phyloP scores from a whole-genome alignment of 92 coral and sea anemone species.

The Bergia sp. region DNA sequence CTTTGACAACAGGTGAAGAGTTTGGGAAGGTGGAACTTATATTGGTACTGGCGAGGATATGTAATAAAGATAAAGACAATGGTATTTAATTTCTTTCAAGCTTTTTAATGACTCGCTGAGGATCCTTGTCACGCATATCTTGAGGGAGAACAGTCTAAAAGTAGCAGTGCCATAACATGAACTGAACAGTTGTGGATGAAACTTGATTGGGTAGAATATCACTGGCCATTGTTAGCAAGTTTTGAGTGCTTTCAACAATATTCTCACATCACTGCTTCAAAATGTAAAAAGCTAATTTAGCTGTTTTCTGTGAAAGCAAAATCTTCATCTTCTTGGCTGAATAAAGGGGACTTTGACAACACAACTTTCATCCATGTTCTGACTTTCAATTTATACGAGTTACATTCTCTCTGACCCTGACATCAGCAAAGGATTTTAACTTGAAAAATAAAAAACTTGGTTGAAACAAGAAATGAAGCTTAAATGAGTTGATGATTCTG shows the following conservation, averaged over 20 bases:
- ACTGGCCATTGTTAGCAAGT: not conserved
- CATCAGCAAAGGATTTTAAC: not conserved
- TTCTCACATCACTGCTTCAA: not conserved
- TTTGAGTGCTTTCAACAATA: not conserved
- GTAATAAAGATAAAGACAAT: not conserved
- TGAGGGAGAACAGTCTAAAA: not conserved
- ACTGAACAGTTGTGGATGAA: conserved; percentile 6
- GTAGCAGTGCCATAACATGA: not conserved
- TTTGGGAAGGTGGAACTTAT: not conserved
- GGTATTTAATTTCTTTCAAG: not conserved
- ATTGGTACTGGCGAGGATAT: not conserved
- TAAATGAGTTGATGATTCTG: not conserved
- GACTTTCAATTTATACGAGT: not conserved
- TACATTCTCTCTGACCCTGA: not conserved
- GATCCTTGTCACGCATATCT: not conserved
- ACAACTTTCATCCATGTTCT: not conserved
- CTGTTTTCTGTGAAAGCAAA: not conserved
- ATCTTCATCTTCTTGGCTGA: not conserved
- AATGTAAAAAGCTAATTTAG: not conserved
- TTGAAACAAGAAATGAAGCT: not conserved
- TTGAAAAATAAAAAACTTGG: not conserved
- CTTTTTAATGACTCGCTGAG: not conserved
- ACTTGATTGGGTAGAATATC: not conserved
- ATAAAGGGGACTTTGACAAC: not conserved
- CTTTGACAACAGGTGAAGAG: no score